These are phyloP conservation scores for Phylloscopus collybita DNA, from an alignment of 2,797 vertebrate genomes.

Conservation along the genomic window DNA sequence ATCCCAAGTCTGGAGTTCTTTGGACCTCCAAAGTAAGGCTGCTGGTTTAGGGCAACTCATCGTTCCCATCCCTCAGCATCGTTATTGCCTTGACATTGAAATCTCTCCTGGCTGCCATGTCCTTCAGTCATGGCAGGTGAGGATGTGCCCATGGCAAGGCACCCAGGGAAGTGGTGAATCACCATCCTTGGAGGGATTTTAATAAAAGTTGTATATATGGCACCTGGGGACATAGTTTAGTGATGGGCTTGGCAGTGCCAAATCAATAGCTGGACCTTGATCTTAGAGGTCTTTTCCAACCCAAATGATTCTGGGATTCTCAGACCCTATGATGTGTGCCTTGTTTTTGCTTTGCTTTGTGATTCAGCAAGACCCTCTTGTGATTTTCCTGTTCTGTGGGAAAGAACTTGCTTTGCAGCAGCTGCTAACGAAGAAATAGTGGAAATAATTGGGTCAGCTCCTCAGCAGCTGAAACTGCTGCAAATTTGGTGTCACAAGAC, in stretches of 20 bases:
- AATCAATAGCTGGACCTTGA: neutral
- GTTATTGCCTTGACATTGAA: accelerated
- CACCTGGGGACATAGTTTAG: neutral
- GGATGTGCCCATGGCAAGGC: accelerated
- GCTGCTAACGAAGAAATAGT: neutral
- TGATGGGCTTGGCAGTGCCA: neutral
- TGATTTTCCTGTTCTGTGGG: neutral
- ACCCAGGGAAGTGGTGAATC: neutral
- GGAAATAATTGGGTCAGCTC: neutral
- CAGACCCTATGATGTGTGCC: accelerated
- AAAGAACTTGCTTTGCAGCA: neutral
- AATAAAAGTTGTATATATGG: too few relatives aligned
- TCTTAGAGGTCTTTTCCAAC: neutral
- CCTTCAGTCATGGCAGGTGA: neutral
- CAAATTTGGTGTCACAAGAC: neutral
- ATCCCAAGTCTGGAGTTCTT: neutral
- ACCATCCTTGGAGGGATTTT: neutral
- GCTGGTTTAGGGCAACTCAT: neutral
- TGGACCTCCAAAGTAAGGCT: neutral
- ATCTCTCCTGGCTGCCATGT: neutral
- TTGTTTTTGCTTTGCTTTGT: neutral
- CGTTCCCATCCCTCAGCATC: accelerated
- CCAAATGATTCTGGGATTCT: neutral
- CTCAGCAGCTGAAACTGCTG: neutral
- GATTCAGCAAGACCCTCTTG: neutral